Evolutionary conservation across 37 sponge, comb jelly and placozoan species (phyloP).

Genomic region (Lycopodina hypogea): DNA sequence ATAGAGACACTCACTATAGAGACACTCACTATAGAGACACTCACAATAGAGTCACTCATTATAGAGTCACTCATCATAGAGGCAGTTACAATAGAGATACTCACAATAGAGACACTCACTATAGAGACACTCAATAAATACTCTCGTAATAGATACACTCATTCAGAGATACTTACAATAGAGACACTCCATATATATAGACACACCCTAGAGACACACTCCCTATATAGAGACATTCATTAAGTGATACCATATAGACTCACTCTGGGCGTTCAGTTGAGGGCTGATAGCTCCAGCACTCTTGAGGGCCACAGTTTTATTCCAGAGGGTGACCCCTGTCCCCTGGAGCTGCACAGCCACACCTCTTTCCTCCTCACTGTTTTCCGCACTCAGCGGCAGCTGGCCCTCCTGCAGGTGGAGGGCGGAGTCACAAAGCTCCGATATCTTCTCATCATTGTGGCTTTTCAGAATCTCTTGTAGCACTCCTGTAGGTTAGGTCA

Average conservation of each 20-base stretch:
- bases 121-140: no score
- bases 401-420: conserved; percentile 34
- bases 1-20: no score
- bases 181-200: no score
- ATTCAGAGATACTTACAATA: no score
- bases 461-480: conserved; percentile 46
- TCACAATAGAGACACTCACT: no score
- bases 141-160: no score
- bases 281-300: conserved; percentile 32
- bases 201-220: no score
- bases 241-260: not conserved
- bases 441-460: conserved; percentile 50
- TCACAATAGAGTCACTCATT: no score
- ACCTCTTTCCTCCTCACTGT: conserved; percentile 9
- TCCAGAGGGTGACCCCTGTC: conserved; percentile 67
- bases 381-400: conserved; percentile 11
- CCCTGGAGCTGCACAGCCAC: conserved; percentile 48
- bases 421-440: conserved; percentile 44
- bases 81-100: no score
- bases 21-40: no score
- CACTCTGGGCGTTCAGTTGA: conserved; percentile 68
- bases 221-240: no score
- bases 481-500: conserved; percentile 19
- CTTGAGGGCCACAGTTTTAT: conserved; percentile 71
- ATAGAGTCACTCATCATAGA: no score